phyloP scores from a whole-genome alignment of 2,113 vertebrate species.

The Hippocampus guttulatus region DNA sequence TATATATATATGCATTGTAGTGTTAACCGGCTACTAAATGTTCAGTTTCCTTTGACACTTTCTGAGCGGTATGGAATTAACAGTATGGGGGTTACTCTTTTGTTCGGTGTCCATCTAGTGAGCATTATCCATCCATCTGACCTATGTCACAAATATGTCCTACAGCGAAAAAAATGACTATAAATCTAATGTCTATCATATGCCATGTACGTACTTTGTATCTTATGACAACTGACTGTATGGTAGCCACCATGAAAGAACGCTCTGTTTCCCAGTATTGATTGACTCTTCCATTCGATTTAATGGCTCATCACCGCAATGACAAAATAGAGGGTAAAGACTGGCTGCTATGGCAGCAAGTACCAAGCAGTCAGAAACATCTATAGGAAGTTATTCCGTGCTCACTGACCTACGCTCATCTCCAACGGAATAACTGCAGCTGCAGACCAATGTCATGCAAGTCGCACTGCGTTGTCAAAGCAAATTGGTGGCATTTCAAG shows the following conservation, averaged over 20 bases:
- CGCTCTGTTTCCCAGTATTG: neutral
- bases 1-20: too few relatives aligned
- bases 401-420: neutral
- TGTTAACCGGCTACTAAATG: too few relatives aligned
- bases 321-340: constrained; percentile 36
- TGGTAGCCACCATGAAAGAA: neutral
- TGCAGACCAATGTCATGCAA: constrained; percentile 2
- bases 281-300: constrained; percentile 26
- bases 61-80: too few relatives aligned
- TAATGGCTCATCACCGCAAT: constrained; percentile 33
- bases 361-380: neutral
- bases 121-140: too few relatives aligned
- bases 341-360: constrained; percentile 51
- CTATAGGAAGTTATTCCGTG: neutral
- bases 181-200: neutral
- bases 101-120: too few relatives aligned
- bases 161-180: neutral
- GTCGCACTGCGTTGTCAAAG: constrained; percentile 9
- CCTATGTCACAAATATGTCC: too few relatives aligned
- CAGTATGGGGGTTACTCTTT: too few relatives aligned
- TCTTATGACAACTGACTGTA: neutral
- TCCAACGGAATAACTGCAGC: neutral
- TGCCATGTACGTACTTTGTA: neutral
- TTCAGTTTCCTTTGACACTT: too few relatives aligned
- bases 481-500: constrained; percentile 13